Evolutionary conservation across 2,113 vertebrate species (phyloP).

Genomic region (Corythornis cristatus): DNA sequence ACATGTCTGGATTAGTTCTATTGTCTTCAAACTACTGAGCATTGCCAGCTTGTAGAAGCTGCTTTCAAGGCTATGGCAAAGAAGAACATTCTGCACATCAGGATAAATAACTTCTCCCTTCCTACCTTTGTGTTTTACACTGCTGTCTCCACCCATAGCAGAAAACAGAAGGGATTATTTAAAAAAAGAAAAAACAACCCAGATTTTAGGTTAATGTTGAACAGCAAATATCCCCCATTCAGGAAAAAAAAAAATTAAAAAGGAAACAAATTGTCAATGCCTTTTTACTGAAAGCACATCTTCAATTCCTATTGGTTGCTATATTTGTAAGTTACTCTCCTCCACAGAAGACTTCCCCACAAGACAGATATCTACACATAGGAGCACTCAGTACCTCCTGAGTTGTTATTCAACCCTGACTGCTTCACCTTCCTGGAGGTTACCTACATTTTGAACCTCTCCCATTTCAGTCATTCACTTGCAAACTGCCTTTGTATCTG

Average conservation of each 20-base stretch:
- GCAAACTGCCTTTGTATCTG: background rate
- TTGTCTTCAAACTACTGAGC: background rate
- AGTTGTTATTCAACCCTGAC: background rate
- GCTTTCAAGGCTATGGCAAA: background rate
- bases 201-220: background rate
- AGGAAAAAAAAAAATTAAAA: too few relatives aligned
- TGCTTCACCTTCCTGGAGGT: background rate
- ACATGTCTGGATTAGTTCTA: constrained; percentile 42
- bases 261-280: background rate
- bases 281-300: background rate
- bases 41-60: background rate
- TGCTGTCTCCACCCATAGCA: background rate
- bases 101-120: background rate
- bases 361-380: background rate
- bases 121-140: background rate
- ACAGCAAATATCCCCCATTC: background rate
- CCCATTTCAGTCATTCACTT: background rate
- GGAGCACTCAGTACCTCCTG: background rate
- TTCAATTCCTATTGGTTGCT: background rate
- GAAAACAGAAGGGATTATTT: background rate
- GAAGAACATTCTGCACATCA: background rate
- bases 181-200: background rate
- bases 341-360: background rate
- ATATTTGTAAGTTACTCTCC: background rate
- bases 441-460: background rate